These are phyloP conservation scores for Callinectes sapidus DNA, from an alignment of 2,888 invertebrate genomes.

Conservation along the genomic window DNA sequence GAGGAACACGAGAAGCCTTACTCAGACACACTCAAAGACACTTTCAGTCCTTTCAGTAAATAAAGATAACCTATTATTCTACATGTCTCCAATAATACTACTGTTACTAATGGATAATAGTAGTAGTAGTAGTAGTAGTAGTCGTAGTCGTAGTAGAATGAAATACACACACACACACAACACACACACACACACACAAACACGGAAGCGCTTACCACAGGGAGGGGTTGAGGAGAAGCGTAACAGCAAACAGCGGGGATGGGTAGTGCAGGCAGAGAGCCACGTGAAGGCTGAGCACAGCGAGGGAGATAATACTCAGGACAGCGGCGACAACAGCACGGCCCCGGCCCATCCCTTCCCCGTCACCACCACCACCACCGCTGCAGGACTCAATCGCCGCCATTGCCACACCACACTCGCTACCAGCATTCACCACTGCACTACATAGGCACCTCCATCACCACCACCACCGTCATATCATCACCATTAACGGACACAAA, in stretches of 20 bases:
- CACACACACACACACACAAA: slow-evolving; percentile 36
- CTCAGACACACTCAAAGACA: not conserved
- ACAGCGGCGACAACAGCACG: slow-evolving; percentile 60
- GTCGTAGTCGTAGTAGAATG: not conserved
- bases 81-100: no score
- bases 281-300: slow-evolving; percentile 65
- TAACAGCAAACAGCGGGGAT: slow-evolving; percentile 67
- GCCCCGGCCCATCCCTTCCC: slow-evolving; percentile 52
- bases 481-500: not conserved
- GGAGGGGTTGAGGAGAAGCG: slow-evolving; percentile 69
- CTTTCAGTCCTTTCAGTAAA: not conserved
- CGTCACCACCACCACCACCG: slow-evolving; percentile 9
- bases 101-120: no score
- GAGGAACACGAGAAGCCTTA: no score
- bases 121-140: not conserved
- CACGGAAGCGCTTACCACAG: slow-evolving; percentile 58
- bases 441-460: not conserved
- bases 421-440: slow-evolving; percentile 3
- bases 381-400: not conserved
- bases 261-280: slow-evolving; percentile 70
- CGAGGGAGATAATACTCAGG: slow-evolving; percentile 63
- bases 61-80: no score
- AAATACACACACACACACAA: slow-evolving; percentile 22
- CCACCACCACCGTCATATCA: not conserved
- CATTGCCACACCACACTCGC: not conserved